phyloP scores from a whole-genome alignment of 2,113 vertebrate genomes.

The Platichthys stellatus region DNA sequence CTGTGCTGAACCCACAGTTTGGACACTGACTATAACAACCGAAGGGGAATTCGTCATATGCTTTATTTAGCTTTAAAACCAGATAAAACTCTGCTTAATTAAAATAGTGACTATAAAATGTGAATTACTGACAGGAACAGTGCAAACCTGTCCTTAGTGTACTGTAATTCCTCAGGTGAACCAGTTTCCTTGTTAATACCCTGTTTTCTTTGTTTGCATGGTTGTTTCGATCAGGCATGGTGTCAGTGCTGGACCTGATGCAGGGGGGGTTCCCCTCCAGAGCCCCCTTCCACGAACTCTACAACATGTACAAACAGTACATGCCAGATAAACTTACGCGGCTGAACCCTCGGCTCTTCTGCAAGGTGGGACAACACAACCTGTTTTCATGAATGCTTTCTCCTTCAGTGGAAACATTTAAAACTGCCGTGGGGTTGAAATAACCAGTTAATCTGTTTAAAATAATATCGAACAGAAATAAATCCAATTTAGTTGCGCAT shows the following conservation, averaged over 20 bases:
- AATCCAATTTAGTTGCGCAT: conserved; percentile 24
- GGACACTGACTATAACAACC: no score
- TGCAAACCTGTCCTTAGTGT: neutral
- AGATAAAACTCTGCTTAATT: no score
- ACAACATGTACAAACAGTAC: conserved; percentile 98
- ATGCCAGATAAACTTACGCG: conserved; percentile 93
- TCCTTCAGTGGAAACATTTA: conserved; percentile 5
- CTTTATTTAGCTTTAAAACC: no score
- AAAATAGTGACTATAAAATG: no score
- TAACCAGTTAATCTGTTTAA: conserved; percentile 21
- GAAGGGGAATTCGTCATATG: no score
- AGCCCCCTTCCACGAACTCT: conserved; percentile 97
- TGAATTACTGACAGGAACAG: no score
- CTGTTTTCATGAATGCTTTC: neutral
- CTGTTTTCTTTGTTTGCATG: neutral
- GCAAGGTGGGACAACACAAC: conserved; percentile 85
- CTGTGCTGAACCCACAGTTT: no score
- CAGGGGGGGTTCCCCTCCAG: conserved; percentile 97
- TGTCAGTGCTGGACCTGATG: conserved; percentile 98
- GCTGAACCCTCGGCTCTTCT: conserved; percentile 96
- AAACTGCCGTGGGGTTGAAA: conserved; percentile 1
- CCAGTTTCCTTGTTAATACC: neutral
- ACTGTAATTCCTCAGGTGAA: neutral
- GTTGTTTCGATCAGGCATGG: conserved; percentile 87
- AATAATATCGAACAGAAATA: neutral